Conservation (phyloP, 2,888 invertebrate genomes). For the Melinaea menophilus region DNA sequence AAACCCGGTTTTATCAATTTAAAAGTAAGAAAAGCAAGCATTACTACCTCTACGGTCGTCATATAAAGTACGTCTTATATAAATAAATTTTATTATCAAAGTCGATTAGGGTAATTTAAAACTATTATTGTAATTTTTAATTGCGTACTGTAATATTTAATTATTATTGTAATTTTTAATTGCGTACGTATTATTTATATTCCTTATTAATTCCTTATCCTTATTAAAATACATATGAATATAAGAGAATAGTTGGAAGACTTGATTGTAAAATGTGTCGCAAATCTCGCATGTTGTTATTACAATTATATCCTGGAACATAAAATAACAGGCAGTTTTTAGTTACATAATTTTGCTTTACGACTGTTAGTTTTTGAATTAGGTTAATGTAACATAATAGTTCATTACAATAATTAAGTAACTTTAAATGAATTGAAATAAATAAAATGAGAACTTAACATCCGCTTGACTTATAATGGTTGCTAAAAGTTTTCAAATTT, state of each 20-base stretch:
- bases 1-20: too few species aligned
- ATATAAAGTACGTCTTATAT: too few species aligned
- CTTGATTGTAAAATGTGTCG: not conserved
- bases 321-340: constrained; percentile 16
- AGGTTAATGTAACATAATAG: constrained; percentile 54
- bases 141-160: not conserved
- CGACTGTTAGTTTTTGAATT: constrained; percentile 49
- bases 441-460: constrained; percentile 16
- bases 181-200: not conserved
- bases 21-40: too few species aligned
- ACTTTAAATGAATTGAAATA: constrained; percentile 39
- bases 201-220: too few species aligned
- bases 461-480: not conserved
- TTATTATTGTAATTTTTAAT: not conserved
- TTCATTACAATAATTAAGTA: constrained; percentile 57
- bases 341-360: constrained; percentile 19
- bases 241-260: not conserved
- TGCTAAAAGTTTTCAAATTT: not conserved
- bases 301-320: constrained; percentile 14
- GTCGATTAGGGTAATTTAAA: too few species aligned
- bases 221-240: not conserved
- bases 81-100: too few species aligned
- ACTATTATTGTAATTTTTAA: not conserved
- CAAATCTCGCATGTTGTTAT: constrained; percentile 1
- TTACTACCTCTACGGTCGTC: too few species aligned